phyloP scores from a whole-genome alignment of 2,888 invertebrate genomes.

The Chloroclysta siterata region DNA sequence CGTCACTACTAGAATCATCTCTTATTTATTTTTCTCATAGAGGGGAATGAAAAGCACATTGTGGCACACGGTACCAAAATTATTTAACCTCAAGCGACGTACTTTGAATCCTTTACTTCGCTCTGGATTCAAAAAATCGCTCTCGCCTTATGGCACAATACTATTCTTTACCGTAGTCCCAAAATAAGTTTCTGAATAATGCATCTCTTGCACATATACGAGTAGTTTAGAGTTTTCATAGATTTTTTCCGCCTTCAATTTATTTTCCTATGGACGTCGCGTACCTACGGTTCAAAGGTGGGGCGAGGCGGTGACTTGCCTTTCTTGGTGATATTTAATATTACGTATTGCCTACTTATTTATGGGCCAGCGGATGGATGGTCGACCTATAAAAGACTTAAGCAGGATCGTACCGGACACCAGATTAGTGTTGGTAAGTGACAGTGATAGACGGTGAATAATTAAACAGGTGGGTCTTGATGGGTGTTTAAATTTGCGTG shows the following conservation, averaged over 20 bases:
- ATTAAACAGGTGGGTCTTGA: constrained; percentile 58
- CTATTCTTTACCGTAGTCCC: too few species aligned
- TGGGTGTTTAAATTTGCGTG: not conserved
- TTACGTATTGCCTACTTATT: constrained; percentile 28
- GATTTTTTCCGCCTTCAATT: not conserved
- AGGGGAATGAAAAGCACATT: too few species aligned
- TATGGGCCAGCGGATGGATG: constrained; percentile 47
- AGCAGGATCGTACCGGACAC: constrained; percentile 63
- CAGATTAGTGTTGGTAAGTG: constrained; percentile 64
- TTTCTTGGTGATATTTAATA: constrained; percentile 31
- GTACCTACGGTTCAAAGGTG: constrained; percentile 34
- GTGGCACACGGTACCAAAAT: too few species aligned
- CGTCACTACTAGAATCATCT: too few species aligned
- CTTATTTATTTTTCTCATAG: too few species aligned
- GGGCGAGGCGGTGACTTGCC: constrained; percentile 60
- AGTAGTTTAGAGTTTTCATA: not conserved
- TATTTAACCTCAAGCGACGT: too few species aligned
- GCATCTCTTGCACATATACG: too few species aligned
- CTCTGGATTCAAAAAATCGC: too few species aligned
- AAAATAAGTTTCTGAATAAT: too few species aligned
- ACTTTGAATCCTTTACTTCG: too few species aligned
- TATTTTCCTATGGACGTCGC: not conserved
- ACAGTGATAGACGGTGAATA: constrained; percentile 60
- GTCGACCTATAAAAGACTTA: constrained; percentile 77
- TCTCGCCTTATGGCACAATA: too few species aligned